A percentile compares a stretch with the other conserved stretches of the same genome.
These are phyloP conservation scores for Pelmatolapia mariae DNA, from an alignment of 2,113 vertebrate species.

Conservation along the genomic window DNA sequence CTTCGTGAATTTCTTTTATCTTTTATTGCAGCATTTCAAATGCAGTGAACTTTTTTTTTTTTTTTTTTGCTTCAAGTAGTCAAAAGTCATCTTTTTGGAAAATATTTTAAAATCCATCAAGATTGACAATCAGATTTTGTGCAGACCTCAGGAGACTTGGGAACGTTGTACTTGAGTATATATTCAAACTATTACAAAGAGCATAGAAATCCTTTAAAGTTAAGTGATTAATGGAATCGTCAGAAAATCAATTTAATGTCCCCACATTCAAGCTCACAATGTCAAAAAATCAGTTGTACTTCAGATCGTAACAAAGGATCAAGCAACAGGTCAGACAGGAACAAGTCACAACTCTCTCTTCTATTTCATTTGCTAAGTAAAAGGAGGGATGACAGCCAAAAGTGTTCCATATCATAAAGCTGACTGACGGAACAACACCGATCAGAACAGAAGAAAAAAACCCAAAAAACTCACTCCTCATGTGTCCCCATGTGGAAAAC, in stretches of 20 bases:
- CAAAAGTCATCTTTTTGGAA: not conserved
- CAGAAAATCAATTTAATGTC: not conserved
- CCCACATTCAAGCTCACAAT: not conserved
- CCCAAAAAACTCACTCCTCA: not conserved
- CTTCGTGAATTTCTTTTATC: not conserved
- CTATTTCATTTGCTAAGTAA: not conserved
- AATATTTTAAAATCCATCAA: not conserved
- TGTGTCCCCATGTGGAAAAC: not conserved
- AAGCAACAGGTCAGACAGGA: not conserved
- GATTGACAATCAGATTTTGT: not conserved
- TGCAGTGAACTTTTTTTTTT: not conserved
- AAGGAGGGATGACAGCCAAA: not conserved
- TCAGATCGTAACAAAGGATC: not conserved
- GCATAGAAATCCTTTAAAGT: not conserved
- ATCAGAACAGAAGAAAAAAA: not conserved
- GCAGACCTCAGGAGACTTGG: not conserved
- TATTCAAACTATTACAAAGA: not conserved
- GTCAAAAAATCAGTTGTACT: not conserved
- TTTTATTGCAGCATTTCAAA: not conserved
- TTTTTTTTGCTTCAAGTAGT: not conserved
- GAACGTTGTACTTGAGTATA: not conserved
- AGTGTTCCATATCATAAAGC: not conserved
- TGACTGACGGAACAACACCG: not conserved
- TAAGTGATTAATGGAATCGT: not conserved
- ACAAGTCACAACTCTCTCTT: not conserved